These are phyloP conservation scores for Catocala fraxini DNA, from an alignment of 2,888 invertebrate genomes.

Conservation along the genomic window DNA sequence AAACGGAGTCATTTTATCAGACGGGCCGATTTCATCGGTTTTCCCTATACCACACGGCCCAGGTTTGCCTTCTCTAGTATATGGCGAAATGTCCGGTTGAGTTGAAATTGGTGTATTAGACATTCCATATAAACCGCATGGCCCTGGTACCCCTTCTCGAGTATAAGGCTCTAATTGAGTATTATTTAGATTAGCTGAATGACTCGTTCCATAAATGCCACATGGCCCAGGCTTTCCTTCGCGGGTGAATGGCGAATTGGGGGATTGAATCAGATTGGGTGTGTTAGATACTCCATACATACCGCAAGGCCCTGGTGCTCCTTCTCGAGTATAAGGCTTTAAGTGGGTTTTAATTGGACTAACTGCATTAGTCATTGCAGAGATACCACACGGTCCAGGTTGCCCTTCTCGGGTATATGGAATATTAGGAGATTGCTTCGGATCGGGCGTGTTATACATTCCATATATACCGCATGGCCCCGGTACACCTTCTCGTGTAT, in stretches of 20 bases:
- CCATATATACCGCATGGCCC: neutral
- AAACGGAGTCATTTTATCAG: neutral
- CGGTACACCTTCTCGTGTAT: neutral
- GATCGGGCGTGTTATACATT: too few species aligned
- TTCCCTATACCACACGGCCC: neutral
- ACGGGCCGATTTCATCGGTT: neutral
- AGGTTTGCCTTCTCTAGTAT: neutral
- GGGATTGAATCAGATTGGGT: neutral
- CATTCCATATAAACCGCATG: neutral
- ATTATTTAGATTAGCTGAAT: neutral
- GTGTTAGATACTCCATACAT: neutral
- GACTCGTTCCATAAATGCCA: neutral
- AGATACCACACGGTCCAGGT: neutral
- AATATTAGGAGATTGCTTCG: too few species aligned
- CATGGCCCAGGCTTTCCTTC: neutral
- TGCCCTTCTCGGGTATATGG: neutral
- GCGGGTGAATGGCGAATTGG: neutral
- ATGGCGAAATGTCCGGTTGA: neutral
- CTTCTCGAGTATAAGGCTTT: neutral
- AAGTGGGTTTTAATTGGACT: too few species aligned
- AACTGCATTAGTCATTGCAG: neutral
- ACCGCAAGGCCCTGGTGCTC: neutral
- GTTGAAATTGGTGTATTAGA: neutral
- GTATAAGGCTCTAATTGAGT: too few species aligned
- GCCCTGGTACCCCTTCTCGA: neutral